phyloP scores from a whole-genome alignment of 2,888 invertebrate species.

The Conchocele bisecta region DNA sequence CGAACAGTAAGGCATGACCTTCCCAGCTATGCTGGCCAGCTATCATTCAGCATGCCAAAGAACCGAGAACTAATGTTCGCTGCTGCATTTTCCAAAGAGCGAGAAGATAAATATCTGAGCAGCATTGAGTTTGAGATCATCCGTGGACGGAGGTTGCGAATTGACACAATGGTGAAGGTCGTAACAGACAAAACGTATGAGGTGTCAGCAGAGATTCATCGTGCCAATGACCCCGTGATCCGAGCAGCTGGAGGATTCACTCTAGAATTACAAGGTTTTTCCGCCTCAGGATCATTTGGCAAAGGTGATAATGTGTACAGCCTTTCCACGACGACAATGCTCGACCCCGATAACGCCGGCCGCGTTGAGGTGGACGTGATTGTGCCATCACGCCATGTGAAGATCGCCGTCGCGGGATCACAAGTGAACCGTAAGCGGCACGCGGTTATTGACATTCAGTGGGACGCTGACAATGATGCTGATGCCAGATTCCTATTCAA shows the following conservation, averaged over 20 bases:
- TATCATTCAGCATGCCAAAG: conserved; percentile 40
- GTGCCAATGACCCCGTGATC: conserved; percentile 41
- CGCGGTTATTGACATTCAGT: conserved; percentile 58
- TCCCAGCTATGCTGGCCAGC: conserved; percentile 44
- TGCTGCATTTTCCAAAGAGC: conserved; percentile 45
- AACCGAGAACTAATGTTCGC: conserved; percentile 48
- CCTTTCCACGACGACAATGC: conserved; percentile 18
- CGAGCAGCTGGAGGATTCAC: conserved; percentile 32
- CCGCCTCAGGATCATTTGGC: conserved; percentile 31
- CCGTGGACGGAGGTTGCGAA: conserved; percentile 45
- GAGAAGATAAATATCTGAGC: conserved; percentile 50
- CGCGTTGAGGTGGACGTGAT: conserved; percentile 41
- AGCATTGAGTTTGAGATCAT: conserved; percentile 55
- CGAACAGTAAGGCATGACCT: conserved; percentile 17
- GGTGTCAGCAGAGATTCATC: conserved; percentile 38
- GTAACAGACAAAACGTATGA: conserved; percentile 45
- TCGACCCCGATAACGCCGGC: conserved; percentile 19
- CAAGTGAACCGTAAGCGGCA: conserved; percentile 34
- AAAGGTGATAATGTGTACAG: conserved; percentile 45
- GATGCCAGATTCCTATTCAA: conserved; percentile 56
- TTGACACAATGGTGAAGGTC: conserved; percentile 47
- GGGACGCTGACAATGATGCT: conserved; percentile 66
- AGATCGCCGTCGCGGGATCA: conserved; percentile 35
- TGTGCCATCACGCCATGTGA: conserved; percentile 58
- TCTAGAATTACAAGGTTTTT: conserved; percentile 34